Conservation (phyloP, 2,113 vertebrate species). For the Alectura lathami region DNA sequence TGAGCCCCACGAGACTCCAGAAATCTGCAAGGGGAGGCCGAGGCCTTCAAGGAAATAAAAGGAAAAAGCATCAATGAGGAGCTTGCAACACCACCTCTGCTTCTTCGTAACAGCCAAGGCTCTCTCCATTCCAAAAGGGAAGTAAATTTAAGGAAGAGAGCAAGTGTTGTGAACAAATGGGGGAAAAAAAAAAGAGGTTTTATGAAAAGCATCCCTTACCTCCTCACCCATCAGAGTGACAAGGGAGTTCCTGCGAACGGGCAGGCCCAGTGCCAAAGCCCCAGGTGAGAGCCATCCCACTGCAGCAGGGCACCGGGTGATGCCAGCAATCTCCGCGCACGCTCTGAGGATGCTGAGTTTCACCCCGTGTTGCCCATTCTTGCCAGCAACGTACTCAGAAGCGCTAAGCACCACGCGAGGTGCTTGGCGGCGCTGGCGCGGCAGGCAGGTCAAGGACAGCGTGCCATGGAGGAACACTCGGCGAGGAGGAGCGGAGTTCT, state of each 20-base stretch:
- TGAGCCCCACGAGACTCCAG: neutral
- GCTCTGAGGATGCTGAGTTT: neutral
- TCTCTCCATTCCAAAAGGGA: neutral
- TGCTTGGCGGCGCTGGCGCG: neutral
- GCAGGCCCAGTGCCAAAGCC: too few relatives aligned
- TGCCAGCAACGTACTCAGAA: fast-evolving
- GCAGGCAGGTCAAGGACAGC: neutral
- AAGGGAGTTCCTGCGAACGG: neutral
- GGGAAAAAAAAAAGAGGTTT: neutral
- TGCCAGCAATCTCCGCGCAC: too few relatives aligned
- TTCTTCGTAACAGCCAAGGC: neutral
- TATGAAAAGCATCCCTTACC: neutral
- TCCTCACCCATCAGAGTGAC: neutral
- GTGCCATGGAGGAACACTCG: neutral
- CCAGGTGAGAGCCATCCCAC: neutral
- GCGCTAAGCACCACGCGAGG: neutral
- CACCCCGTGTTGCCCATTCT: fast-evolving
- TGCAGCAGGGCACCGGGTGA: fast-evolving
- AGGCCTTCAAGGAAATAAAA: neutral
- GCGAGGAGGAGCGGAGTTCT: neutral
- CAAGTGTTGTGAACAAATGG: neutral
- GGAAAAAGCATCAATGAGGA: neutral
- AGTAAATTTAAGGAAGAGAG: neutral
- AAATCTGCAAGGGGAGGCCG: neutral
- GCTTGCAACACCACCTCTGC: neutral